phyloP scores from a whole-genome alignment of 2,797 vertebrate species.

The Lepidocolaptes lacrymiger region DNA sequence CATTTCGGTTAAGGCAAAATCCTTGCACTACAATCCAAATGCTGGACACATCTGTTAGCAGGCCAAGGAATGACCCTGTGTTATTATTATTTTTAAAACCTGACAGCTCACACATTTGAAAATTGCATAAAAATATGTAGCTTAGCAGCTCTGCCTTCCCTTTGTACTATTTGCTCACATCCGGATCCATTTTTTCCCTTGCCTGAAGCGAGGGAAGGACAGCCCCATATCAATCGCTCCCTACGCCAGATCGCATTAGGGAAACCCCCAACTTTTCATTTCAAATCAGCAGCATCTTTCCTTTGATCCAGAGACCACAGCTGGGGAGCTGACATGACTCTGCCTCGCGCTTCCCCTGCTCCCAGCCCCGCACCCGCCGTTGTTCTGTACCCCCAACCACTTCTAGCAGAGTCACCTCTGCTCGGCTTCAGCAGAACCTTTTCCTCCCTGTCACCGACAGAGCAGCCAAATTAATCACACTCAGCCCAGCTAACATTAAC shows the following conservation, averaged over 20 bases:
- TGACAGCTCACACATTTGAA: slow-evolving; percentile 60
- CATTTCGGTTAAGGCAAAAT: slow-evolving; percentile 64
- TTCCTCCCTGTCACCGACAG: slow-evolving; percentile 83
- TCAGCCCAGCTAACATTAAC: slow-evolving; percentile 91
- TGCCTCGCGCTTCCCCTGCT: neutral
- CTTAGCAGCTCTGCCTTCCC: slow-evolving; percentile 17
- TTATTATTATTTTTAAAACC: slow-evolving; percentile 61
- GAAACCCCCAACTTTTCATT: slow-evolving; percentile 1
- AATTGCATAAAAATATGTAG: slow-evolving; percentile 41
- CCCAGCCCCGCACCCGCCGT: neutral
- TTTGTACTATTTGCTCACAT: slow-evolving; percentile 48
- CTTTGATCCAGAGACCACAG: slow-evolving; percentile 58
- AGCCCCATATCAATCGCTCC: neutral
- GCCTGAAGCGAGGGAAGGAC: neutral
- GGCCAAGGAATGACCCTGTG: slow-evolving; percentile 46
- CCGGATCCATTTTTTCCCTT: slow-evolving; percentile 19
- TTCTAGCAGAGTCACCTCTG: slow-evolving; percentile 77
- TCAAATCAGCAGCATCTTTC: slow-evolving; percentile 15
- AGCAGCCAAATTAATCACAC: slow-evolving; percentile 92
- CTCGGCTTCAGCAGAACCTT: slow-evolving; percentile 78
- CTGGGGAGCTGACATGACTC: slow-evolving; percentile 6
- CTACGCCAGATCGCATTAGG: neutral
- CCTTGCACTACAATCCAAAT: slow-evolving; percentile 43
- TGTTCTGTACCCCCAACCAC: slow-evolving; percentile 15
- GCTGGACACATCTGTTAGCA: slow-evolving; percentile 69